A percentile compares a stretch with the other conserved stretches of the same genome.
phyloP scores from a whole-genome alignment of 2,888 invertebrate species.

The Podotricha telesiphe region DNA sequence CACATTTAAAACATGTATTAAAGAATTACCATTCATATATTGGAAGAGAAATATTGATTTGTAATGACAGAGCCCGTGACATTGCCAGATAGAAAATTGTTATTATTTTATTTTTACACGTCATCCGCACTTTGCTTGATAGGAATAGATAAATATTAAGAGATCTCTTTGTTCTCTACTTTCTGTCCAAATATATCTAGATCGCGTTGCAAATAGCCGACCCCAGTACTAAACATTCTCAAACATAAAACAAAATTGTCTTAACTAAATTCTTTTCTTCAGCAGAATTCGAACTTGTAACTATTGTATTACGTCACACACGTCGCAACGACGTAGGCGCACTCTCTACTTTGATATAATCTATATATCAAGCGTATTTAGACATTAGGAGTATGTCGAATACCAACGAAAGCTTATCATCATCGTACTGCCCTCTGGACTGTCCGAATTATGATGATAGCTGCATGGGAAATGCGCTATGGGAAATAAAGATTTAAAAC shows the following conservation, averaged over 20 bases:
- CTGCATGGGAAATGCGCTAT: constrained; percentile 69
- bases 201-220: too few species aligned
- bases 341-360: background rate
- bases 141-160: background rate
- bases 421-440: constrained; percentile 66
- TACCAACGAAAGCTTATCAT: constrained; percentile 62
- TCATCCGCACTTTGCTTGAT: background rate
- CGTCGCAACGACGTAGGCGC: background rate
- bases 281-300: background rate
- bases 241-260: too few species aligned
- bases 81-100: too few species aligned
- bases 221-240: too few species aligned
- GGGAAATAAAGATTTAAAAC: constrained; percentile 65
- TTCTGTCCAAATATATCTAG: too few species aligned
- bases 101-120: too few species aligned
- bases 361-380: constrained; percentile 21
- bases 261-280: too few species aligned
- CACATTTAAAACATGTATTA: too few species aligned
- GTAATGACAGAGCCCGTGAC: too few species aligned
- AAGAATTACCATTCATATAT: too few species aligned
- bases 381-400: constrained; percentile 20
- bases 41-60: too few species aligned
- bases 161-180: too few species aligned
- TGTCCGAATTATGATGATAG: constrained; percentile 65
- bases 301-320: background rate